A percentile compares a stretch with the other conserved stretches of the same genome.
These are phyloP conservation scores for Ptyas mucosa DNA, from an alignment of 2,113 vertebrate genomes.

Conservation along the genomic window DNA sequence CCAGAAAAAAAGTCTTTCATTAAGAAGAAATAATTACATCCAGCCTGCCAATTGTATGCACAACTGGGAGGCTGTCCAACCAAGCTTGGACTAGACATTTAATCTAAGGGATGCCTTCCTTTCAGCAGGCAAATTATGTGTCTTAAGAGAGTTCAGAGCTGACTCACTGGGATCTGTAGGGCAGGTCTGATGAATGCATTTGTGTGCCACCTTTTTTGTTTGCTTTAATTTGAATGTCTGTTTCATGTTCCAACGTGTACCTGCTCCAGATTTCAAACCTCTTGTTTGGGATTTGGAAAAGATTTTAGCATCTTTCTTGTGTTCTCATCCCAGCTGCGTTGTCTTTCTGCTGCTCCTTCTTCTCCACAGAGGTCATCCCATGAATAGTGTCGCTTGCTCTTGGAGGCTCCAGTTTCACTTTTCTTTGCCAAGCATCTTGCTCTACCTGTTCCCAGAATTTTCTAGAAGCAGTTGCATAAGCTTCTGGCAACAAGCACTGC, in stretches of 20 bases:
- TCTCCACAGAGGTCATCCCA: background rate
- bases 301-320: background rate
- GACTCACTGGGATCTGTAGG: constrained; percentile 45
- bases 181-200: background rate
- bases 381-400: background rate
- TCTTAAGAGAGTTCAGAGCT: constrained; percentile 35
- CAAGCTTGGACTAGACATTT: constrained; percentile 14
- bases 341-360: background rate
- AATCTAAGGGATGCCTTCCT: constrained; percentile 52
- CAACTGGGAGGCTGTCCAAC: constrained; percentile 31
- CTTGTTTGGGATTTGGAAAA: background rate
- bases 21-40: background rate
- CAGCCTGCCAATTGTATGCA: background rate
- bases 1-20: background rate
- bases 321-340: background rate
- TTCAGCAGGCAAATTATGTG: constrained; percentile 56
- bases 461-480: constrained; percentile 57
- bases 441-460: constrained; percentile 56
- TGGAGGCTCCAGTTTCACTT: constrained; percentile 51
- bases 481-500: constrained; percentile 27
- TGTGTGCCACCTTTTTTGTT: constrained; percentile 37
- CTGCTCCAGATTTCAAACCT: constrained; percentile 4
- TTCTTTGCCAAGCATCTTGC: constrained; percentile 53
- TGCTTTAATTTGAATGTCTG: constrained; percentile 22
- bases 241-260: constrained; percentile 15